These are phyloP conservation scores for Mycalesis mineus DNA, from an alignment of 2,888 invertebrate genomes.

Conservation along the genomic window DNA sequence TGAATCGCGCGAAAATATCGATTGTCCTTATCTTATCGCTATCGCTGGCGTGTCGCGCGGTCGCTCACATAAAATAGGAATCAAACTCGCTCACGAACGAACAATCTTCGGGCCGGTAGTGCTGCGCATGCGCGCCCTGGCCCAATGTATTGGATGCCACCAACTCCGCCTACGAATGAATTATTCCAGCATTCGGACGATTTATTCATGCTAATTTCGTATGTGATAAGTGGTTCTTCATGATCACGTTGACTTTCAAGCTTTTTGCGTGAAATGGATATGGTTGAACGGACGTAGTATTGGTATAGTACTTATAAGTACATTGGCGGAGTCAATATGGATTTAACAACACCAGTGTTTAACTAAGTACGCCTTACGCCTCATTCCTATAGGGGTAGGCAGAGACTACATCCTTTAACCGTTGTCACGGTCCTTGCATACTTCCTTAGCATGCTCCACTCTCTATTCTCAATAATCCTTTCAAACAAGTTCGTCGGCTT, in stretches of 20 bases:
- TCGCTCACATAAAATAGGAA: constrained; percentile 51
- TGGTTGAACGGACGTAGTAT: no score
- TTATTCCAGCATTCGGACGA: constrained; percentile 44
- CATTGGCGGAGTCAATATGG: no score
- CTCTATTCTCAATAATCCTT: no score
- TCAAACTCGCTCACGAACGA: constrained; percentile 50
- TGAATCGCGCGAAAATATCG: constrained; percentile 71
- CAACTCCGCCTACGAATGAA: constrained; percentile 60
- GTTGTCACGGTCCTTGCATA: no score
- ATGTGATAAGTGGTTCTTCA: constrained; percentile 7
- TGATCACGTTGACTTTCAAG: not conserved
- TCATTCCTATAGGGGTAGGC: no score
- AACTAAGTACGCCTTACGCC: no score
- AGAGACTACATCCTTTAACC: no score
- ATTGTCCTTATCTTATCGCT: constrained; percentile 48
- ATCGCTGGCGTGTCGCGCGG: constrained; percentile 58
- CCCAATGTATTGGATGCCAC: constrained; percentile 56
- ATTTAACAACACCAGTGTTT: no score
- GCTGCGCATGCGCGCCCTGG: constrained; percentile 58
- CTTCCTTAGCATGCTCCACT: no score
- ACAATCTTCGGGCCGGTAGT: constrained; percentile 16
- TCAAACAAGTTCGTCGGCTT: no score
- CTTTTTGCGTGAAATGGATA: no score
- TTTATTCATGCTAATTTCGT: constrained; percentile 35
- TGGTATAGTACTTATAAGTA: no score